Evolutionary conservation across 92 coral and sea anemone species (phyloP).

Genomic region (Bergia puertoricense): DNA sequence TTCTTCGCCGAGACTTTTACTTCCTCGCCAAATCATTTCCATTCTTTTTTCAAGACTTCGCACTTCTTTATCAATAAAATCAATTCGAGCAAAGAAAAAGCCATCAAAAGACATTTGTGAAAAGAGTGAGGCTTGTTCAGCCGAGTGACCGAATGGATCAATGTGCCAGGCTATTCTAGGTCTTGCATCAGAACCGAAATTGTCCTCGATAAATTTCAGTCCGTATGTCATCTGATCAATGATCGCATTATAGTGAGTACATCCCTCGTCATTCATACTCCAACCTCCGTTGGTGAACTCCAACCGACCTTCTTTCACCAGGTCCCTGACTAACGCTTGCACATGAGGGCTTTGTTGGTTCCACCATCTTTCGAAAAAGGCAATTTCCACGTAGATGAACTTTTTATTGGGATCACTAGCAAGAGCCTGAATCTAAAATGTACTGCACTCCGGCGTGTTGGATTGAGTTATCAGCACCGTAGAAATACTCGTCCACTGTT

Average conservation of each 20-base stretch:
- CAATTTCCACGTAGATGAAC: conserved; percentile 75
- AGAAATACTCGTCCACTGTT: conserved; percentile 57
- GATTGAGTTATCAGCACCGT: conserved; percentile 61
- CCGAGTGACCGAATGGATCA: conserved; percentile 86
- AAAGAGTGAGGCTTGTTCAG: conserved; percentile 74
- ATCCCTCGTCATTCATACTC: conserved; percentile 82
- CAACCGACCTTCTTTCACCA: conserved; percentile 53
- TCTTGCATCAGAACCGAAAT: conserved; percentile 58
- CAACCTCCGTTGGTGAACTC: conserved; percentile 80
- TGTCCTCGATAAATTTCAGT: background rate
- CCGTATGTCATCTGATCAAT: conserved; percentile 84
- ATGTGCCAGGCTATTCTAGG: conserved; percentile 82
- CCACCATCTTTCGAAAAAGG: conserved; percentile 79
- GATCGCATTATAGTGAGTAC: conserved; percentile 77
- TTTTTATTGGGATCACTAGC: conserved; percentile 50
- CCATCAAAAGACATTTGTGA: conserved; percentile 16
- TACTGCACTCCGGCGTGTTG: conserved; percentile 67
- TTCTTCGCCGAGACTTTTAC: conserved; percentile 69
- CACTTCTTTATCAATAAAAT: conserved; percentile 28
- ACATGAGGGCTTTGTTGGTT: conserved; percentile 58
- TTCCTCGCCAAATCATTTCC: conserved; percentile 79
- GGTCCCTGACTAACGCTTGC: conserved; percentile 57
- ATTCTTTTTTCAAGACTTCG: conserved; percentile 55
- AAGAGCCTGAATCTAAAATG: conserved; percentile 57
- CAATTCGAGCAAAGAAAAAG: background rate